Evolutionary conservation across 2,797 vertebrate species (phyloP), one percentile per base, ranked within the genome.

Genomic region (Eptatretus atami): DNA sequence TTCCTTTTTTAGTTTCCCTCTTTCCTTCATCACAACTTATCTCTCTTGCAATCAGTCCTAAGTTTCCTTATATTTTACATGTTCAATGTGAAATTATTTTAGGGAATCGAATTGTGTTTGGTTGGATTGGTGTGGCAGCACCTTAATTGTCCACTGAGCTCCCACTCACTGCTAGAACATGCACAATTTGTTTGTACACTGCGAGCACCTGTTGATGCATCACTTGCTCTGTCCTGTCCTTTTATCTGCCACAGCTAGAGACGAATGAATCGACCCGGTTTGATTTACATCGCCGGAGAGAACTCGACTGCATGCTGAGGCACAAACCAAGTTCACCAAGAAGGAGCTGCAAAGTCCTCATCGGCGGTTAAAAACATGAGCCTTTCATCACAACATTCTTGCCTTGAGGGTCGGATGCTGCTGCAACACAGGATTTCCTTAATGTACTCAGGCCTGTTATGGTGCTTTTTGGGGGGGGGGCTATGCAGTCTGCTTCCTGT

Each of bases 221-320:
- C 31, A 31, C 31, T 31, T 31, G 31, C 3, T 31, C 31, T 31
- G 31, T 3, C 31, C 3, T 31, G 31, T 3, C 6, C 6, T 31
- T 31, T 31, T 3, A 31, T 15, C 9, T 60, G 55, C 24, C 9
- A 60, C 55, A 60, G 55, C 55, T 10, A 15, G 55, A 11, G 55
- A 60, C 24, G 55, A 60, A 24, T 24, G 55, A 60, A 24, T 60
- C 12, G 55, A 24, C 55, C 15, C 55, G 55, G 55, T 60, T 9
- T 9, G 55, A 15, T n/a, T n/a, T n/a, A n/a, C 55, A 60, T 24
- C 55, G 55, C 55, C 55, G 10, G 55, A 60, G 24, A n/a, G 55
- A 15, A 15, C 55, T 60, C 55, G 55, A 60, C 55, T 10, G n/a
- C n/a, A n/a, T n/a, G 55, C 55, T 60, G 55, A 60, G 55, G 55